Conservation (phyloP, 2,888 invertebrate genomes). For the Lacanobia oleracea region DNA sequence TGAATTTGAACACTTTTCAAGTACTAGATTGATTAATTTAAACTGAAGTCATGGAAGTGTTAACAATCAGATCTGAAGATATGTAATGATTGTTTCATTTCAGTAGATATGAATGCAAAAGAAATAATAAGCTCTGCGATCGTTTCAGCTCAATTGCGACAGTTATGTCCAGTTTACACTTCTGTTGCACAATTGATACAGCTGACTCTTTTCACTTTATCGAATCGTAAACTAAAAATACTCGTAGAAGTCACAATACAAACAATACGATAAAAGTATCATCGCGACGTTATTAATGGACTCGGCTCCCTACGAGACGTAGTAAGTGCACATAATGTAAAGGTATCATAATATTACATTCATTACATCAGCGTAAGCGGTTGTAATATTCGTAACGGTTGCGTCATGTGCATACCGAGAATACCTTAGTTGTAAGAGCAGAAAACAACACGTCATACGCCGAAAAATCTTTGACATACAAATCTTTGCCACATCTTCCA, state of each 20-base stretch:
- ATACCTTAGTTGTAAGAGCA: not conserved
- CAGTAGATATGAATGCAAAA: not conserved
- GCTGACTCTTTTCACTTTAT: not conserved
- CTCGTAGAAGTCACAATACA: not conserved
- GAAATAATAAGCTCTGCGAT: conserved; percentile 3
- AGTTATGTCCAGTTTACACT: conserved; percentile 2
- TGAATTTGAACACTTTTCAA: too few relatives aligned
- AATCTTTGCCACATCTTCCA: not conserved
- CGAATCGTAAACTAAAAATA: conserved; percentile 8
- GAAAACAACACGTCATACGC: not conserved
- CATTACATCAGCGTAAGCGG: not conserved
- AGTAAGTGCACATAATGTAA: not conserved
- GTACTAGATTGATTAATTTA: not conserved
- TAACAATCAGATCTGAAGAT: conserved; percentile 5
- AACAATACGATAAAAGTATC: conserved; percentile 6
- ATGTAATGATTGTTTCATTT: not conserved
- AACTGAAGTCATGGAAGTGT: not conserved
- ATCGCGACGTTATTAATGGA: not conserved
- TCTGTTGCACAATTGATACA: conserved; percentile 15
- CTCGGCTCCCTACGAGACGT: not conserved
- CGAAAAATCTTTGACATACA: not conserved
- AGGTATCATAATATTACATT: conserved; percentile 1
- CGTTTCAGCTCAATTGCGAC: conserved; percentile 3
- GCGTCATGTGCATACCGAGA: not conserved
- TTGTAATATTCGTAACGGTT: conserved; percentile 9